Base-by-base conservation (phyloP, 30 jellyfish, hydroid and myxozoan genomes). In the Hydra vulgaris region DNA sequence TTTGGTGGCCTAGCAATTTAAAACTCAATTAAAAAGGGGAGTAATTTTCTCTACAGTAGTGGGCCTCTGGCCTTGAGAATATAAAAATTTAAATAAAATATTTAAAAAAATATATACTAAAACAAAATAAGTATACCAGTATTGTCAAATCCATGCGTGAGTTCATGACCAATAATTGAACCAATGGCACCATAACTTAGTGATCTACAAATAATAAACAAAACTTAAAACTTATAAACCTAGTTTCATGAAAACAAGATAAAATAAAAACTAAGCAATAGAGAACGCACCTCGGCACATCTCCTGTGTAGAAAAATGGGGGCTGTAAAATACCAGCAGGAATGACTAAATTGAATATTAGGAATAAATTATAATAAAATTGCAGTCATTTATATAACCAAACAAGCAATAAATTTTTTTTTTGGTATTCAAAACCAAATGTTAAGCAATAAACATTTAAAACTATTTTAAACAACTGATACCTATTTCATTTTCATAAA, bases 301-400 rank as follows among this genome's bases (percentile, higher is more conserved):
- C 95, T 8, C 98, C 99, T 27, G 89, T 90, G 74, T 94, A 94
- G 73, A 84, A 84, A 68, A 94, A 94, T 21, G 99, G 99, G 7
- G 99, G 95, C 86, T 88, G 96, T 18, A 94, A 89, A 17, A 94
- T 94, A 7, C 99, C 99, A 70, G 99, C 96, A 0, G 99, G 99
- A 18, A 94, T 94, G 53, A 94, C 99, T 94, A 81, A 25, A 83
- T n/a, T n/a, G n/a, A n/a, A n/a, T n/a, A n/a, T n/a, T n/a, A n/a
- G n/a, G n/a, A n/a, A n/a, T n/a, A n/a, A n/a, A n/a, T n/a, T n/a
- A n/a, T n/a, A n/a, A n/a, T n/a, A n/a, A n/a, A n/a, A n/a, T n/a
- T n/a, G n/a, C n/a, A n/a, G n/a, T n/a, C n/a, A n/a, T n/a, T n/a
- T n/a, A n/a, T n/a, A n/a, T n/a, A n/a, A n/a, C n/a, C n/a, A n/a